Conservation (phyloP, 2,797 vertebrate genomes). For the Lemur catta region DNA sequence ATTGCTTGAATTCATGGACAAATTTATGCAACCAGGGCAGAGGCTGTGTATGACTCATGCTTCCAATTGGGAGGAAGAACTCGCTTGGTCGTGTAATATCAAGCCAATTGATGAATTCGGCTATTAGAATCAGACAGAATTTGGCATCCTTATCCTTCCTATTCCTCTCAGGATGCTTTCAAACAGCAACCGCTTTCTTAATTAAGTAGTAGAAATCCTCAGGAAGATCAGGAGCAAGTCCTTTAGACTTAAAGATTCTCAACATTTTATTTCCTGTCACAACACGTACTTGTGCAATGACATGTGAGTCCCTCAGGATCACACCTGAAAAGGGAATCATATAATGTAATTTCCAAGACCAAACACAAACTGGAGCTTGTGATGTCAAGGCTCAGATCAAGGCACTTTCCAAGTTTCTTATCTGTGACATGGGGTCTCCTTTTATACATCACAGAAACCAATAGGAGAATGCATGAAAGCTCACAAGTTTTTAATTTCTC, state of each 20-base stretch:
- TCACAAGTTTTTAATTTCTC: not conserved
- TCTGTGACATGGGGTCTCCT: not conserved
- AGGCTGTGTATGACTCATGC: constrained; percentile 97
- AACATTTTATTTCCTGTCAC: constrained; percentile 99
- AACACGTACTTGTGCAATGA: constrained; percentile 98
- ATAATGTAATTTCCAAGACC: not conserved
- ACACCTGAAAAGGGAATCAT: constrained; percentile 88
- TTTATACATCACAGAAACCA: not conserved
- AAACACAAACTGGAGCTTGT: not conserved
- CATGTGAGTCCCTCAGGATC: constrained; percentile 97
- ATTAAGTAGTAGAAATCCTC: constrained; percentile 99
- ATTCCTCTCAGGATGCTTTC: not conserved
- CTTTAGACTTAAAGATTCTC: constrained; percentile 97
- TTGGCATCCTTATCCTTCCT: constrained; percentile 97
- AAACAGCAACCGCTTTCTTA: constrained; percentile 98
- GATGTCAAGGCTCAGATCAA: not conserved
- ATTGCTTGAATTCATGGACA: constrained; percentile 86
- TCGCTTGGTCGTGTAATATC: constrained; percentile 98
- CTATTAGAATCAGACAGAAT: constrained; percentile 97
- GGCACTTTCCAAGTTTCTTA: not conserved
- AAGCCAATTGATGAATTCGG: constrained; percentile 97
- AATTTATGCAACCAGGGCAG: constrained; percentile 97
- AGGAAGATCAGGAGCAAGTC: constrained; percentile 96
- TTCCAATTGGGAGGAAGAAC: constrained; percentile 99
- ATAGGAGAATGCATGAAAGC: not conserved